These are phyloP conservation scores for Cantharis lateralis DNA, from an alignment of 2,888 invertebrate species.

Conservation along the genomic window DNA sequence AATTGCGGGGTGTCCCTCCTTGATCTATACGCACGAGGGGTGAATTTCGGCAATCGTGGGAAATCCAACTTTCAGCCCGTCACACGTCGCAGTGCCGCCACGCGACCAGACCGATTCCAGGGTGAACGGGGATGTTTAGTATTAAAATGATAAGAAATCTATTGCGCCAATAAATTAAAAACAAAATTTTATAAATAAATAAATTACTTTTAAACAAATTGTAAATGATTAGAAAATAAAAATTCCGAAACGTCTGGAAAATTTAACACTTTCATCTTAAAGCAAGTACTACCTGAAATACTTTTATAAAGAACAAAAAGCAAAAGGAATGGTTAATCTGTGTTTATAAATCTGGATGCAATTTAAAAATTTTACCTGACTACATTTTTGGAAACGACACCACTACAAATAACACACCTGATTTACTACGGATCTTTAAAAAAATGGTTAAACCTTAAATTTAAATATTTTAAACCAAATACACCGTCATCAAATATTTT, in stretches of 20 bases:
- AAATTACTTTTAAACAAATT: neutral
- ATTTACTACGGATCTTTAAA: neutral
- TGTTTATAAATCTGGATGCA: neutral
- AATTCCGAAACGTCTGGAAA: neutral
- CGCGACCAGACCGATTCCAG: conserved; percentile 38
- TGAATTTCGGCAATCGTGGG: conserved; percentile 38
- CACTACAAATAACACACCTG: neutral
- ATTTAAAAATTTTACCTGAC: neutral
- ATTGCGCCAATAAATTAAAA: neutral
- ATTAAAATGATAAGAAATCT: conserved; percentile 14
- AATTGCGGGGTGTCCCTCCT: conserved; percentile 24
- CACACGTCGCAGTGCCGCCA: conserved; percentile 40
- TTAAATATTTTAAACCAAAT: neutral
- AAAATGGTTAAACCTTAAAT: neutral
- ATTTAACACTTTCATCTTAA: neutral
- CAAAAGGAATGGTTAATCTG: neutral
- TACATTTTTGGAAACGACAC: neutral
- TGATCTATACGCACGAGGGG: conserved; percentile 27
- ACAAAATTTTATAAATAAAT: neutral
- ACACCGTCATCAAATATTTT: neutral
- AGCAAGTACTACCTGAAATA: neutral
- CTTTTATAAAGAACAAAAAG: neutral
- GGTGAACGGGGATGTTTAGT: neutral
- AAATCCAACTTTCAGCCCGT: conserved; percentile 35
- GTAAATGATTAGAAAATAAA: neutral